These are phyloP conservation scores for Procambarus virginalis DNA, from an alignment of 1,140 invertebrate species.

Conservation along the genomic window DNA sequence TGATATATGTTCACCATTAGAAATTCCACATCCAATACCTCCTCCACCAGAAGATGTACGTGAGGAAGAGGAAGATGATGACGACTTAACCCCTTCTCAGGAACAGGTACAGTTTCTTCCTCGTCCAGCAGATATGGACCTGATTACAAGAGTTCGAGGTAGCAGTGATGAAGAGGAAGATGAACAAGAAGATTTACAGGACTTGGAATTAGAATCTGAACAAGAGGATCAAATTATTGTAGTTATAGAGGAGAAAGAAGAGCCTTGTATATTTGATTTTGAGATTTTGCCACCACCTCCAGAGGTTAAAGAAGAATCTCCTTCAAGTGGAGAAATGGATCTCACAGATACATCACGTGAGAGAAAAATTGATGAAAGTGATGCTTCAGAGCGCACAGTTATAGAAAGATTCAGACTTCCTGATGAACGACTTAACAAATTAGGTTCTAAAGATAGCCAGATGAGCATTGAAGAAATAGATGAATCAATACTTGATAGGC, in stretches of 20 bases:
- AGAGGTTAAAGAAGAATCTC: conserved; percentile 68
- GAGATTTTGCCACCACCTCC: conserved; percentile 63
- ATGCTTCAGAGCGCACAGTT: conserved; percentile 67
- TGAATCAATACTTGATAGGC: conserved; percentile 63
- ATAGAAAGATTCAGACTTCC: conserved; percentile 66
- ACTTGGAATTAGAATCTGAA: conserved; percentile 71
- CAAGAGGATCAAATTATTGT: conserved; percentile 69
- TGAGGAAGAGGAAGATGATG: conserved; percentile 79
- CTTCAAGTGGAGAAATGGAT: conserved; percentile 69
- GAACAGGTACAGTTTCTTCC: conserved; percentile 76
- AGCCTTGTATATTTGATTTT: conserved; percentile 65
- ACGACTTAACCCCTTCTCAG: conserved; percentile 73
- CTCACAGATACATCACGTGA: conserved; percentile 58
- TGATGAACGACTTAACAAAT: conserved; percentile 66
- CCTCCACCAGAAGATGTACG: conserved; percentile 76
- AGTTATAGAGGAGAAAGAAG: conserved; percentile 66
- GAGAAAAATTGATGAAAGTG: conserved; percentile 67
- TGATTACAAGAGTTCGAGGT: conserved; percentile 74
- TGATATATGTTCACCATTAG: conserved; percentile 69
- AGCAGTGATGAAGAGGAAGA: conserved; percentile 71
- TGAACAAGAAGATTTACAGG: conserved; percentile 56
- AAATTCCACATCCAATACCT: conserved; percentile 70
- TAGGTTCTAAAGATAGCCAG: conserved; percentile 69
- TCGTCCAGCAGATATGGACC: conserved; percentile 76
- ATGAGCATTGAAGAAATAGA: conserved; percentile 70